These are phyloP conservation scores for Idaea straminata DNA, from an alignment of 2,888 invertebrate genomes.

Conservation along the genomic window DNA sequence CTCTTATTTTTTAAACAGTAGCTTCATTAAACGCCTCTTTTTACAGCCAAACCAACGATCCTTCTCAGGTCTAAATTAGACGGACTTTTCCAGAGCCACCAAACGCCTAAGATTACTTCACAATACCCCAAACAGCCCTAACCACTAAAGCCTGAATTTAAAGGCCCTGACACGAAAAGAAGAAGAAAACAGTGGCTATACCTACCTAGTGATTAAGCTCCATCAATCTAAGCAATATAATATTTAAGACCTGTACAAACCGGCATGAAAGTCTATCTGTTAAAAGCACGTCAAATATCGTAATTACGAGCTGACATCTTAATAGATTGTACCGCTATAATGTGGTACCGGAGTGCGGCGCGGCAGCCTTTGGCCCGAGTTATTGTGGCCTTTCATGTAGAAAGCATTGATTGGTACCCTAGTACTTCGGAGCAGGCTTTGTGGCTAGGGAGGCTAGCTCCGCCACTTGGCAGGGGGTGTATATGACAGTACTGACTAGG, in stretches of 20 bases:
- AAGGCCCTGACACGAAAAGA: no score
- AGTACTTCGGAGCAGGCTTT: not conserved
- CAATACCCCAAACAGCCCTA: no score
- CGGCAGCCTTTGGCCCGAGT: slow-evolving; percentile 13
- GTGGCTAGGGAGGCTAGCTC: slow-evolving; percentile 10
- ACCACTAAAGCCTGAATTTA: no score
- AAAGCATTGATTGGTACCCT: slow-evolving; percentile 27
- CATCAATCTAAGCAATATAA: slow-evolving; percentile 9
- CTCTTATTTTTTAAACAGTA: no score
- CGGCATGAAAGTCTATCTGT: slow-evolving; percentile 24
- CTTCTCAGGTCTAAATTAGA: no score
- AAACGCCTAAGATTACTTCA: no score
- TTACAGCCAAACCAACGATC: no score
- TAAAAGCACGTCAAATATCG: slow-evolving; percentile 24
- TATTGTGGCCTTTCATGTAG: slow-evolving; percentile 16
- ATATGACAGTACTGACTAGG: slow-evolving; percentile 25
- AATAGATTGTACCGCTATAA: slow-evolving; percentile 24
- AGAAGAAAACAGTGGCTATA: not conserved
- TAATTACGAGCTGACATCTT: slow-evolving; percentile 24
- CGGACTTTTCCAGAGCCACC: no score
- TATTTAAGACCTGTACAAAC: slow-evolving; percentile 11
- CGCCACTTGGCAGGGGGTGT: slow-evolving; percentile 25
- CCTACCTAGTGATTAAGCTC: not conserved
- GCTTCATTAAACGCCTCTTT: no score
- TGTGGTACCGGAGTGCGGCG: slow-evolving; percentile 14